Conservation (phyloP, 2,888 invertebrate genomes). For the Aleiodes leptofemur region DNA sequence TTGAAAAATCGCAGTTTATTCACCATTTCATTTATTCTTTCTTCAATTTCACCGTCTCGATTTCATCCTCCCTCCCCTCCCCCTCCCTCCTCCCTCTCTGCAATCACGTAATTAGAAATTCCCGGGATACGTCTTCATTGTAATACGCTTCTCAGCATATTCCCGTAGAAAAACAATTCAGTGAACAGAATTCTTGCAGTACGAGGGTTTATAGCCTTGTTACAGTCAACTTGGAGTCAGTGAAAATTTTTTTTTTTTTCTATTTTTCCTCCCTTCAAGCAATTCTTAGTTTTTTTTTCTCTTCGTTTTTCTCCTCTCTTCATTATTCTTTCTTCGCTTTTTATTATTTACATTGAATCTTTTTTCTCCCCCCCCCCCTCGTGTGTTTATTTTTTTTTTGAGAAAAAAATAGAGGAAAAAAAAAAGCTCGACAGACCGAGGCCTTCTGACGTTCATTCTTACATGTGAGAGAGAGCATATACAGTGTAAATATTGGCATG, state of each 20-base stretch:
- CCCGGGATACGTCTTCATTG: constrained; percentile 46
- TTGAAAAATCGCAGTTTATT: constrained; percentile 13
- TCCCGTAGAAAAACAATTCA: not conserved
- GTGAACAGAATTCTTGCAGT: too few species aligned
- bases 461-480: not conserved
- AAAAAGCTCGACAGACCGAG: not conserved
- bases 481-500: constrained; percentile 53
- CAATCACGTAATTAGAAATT: constrained; percentile 45
- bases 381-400: constrained; percentile 27
- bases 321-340: not conserved
- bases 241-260: too few species aligned
- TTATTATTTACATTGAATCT: constrained; percentile 10
- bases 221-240: too few species aligned
- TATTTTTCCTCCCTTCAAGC: too few species aligned
- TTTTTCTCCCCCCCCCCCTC: constrained; percentile 36
- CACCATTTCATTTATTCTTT: constrained; percentile 37
- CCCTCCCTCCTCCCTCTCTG: constrained; percentile 50
- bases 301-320: not conserved
- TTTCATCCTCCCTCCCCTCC: constrained; percentile 49
- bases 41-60: constrained; percentile 37
- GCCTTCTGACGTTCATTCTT: constrained; percentile 19
- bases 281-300: not conserved
- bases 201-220: too few species aligned
- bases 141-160: constrained; percentile 42
- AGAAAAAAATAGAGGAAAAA: not conserved